Conservation (phyloP, 1,140 invertebrate species). For the Batillaria attramentaria region DNA sequence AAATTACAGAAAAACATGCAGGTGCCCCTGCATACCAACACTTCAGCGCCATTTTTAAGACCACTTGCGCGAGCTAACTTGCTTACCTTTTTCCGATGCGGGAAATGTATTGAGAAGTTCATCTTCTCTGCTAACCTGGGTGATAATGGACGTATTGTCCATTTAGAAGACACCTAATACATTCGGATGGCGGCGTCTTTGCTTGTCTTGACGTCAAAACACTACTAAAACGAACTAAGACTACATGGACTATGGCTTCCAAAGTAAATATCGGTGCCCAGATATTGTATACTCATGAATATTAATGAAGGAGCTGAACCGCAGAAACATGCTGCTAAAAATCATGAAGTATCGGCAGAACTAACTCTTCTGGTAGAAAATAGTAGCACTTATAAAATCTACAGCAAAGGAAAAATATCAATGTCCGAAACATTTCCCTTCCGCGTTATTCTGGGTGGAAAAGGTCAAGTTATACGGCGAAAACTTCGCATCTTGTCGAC, state of each 20-base stretch:
- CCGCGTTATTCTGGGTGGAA: neutral
- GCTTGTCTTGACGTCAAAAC: conserved; percentile 41
- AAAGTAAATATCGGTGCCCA: conserved; percentile 46
- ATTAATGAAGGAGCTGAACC: conserved; percentile 52
- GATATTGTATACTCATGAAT: conserved; percentile 55
- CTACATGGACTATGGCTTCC: conserved; percentile 51
- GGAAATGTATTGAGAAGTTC: conserved; percentile 93
- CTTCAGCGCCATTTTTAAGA: conserved; percentile 50
- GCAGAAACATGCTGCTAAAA: conserved; percentile 35
- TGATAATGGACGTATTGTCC: conserved; percentile 99
- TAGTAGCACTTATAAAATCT: no score
- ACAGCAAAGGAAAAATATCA: no score
- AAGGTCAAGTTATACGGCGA: conserved; percentile 10
- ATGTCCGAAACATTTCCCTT: neutral
- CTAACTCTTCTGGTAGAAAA: no score
- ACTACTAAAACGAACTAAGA: conserved; percentile 46
- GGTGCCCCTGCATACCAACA: conserved; percentile 39
- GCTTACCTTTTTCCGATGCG: conserved; percentile 89
- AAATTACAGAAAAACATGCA: conserved; percentile 21
- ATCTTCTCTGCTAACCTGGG: conserved; percentile 96
- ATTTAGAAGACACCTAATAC: conserved; percentile 78
- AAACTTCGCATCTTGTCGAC: neutral
- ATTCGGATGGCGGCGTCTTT: conserved; percentile 63
- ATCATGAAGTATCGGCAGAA: no score
- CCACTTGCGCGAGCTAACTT: conserved; percentile 42